phyloP scores from a whole-genome alignment of 2,797 vertebrate species.

The Calcarius lapponicus region DNA sequence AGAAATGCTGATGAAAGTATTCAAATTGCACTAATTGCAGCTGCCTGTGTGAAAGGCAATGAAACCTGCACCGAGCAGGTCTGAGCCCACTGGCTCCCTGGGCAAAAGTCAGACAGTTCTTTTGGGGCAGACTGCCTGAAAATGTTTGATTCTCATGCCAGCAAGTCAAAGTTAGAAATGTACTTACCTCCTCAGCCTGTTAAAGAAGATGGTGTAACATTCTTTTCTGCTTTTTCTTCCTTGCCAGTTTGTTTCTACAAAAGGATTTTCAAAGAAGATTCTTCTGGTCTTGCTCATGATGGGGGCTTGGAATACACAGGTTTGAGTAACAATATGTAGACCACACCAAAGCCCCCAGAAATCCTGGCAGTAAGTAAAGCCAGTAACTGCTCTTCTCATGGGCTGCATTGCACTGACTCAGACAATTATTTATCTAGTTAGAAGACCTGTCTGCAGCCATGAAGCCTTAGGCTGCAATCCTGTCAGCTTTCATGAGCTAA shows the following conservation, averaged over 20 bases:
- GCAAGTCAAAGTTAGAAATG: not conserved
- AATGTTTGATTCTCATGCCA: not conserved
- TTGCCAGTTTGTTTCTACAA: not conserved
- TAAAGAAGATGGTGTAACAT: not conserved
- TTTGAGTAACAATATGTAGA: not conserved
- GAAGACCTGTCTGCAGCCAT: not conserved
- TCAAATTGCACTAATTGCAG: not conserved
- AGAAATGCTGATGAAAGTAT: not conserved
- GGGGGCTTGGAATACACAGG: not conserved
- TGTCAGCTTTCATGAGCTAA: not conserved
- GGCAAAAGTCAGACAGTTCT: not conserved
- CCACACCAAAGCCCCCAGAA: not conserved
- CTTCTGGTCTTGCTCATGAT: not conserved
- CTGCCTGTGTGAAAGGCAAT: not conserved
- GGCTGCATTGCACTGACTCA: not conserved
- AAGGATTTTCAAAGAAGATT: not conserved
- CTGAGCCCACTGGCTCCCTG: fast-evolving
- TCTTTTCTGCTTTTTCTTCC: not conserved
- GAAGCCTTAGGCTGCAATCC: not conserved
- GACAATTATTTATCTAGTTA: not conserved
- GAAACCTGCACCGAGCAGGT: not conserved
- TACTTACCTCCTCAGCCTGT: not conserved
- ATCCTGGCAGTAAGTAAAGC: not conserved
- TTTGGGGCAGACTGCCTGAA: not conserved
- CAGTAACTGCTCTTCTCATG: not conserved